Evolutionary conservation across 2,888 invertebrate genomes (phyloP), one percentile per base, ranked within the genome.

Genomic region (Cinara cedri): DNA sequence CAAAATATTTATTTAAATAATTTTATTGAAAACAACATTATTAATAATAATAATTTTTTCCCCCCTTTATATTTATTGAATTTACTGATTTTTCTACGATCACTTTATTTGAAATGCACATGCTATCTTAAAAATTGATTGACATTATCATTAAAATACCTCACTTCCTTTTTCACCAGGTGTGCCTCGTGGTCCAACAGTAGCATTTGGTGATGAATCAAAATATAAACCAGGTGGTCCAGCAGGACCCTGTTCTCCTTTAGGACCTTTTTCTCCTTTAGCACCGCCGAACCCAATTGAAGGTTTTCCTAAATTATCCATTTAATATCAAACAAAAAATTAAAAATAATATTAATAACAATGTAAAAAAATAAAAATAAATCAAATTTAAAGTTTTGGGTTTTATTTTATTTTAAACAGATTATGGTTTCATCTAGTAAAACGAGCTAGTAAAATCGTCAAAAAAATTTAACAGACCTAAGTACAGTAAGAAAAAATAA

Each of bases 181-280:
- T 24, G 84, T 84, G 55, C 87, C 87, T 72, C 63, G 46, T 13
- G 75, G 80, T 2, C 81, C 81, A 55, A 80, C 34, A 21, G 72
- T 49, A 8, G 49, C 42, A 19, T 44, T 65, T 34, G 42, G 54
- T 55, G 68, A 63, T 42, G 70, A 46, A 24, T 65, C 49, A 91
- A 65, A 83, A 96, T 95, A 4, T 34, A 34, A 34, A 34, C 34
- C 34, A 21, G 92, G 88, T 0, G 88, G 84, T 72, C 96, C 89
- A 6, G 88, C 85, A 0, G 88, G 88, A 82, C 88, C 91, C 82
- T 85, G 85, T 21, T 88, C 88, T 81, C 93, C 93, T 84, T 91
- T 92, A 3, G 88, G 87, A 62, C 92, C 91, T 84, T 89, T 90
- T 1, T 89, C 88, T 34, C 91, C 91, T 82, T 88, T 88, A 13